These are phyloP conservation scores for Dipodomys stephensi DNA, from an alignment of 2,113 vertebrate species.

Conservation along the genomic window DNA sequence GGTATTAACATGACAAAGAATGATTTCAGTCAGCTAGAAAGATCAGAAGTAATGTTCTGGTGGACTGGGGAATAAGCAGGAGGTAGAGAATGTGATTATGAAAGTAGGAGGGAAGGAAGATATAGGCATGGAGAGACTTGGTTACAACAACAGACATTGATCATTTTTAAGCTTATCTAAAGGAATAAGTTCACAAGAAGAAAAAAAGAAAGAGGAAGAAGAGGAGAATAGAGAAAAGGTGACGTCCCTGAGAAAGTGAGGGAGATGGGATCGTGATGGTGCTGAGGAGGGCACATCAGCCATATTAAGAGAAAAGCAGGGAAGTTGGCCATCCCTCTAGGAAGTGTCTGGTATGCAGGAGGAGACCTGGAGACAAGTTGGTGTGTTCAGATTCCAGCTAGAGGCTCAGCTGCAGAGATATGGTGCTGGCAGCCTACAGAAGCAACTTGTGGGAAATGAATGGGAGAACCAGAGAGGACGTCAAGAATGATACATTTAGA, in stretches of 20 bases:
- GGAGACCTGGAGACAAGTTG: background rate
- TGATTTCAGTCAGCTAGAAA: background rate
- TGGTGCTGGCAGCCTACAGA: background rate
- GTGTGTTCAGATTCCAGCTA: background rate
- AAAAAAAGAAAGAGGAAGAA: background rate
- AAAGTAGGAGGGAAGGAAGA: background rate
- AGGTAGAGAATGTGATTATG: background rate
- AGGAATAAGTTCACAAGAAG: background rate
- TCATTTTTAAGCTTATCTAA: background rate
- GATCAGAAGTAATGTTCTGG: background rate
- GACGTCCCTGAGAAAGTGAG: background rate
- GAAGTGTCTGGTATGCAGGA: background rate
- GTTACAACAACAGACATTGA: background rate
- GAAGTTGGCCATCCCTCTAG: background rate
- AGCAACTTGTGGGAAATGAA: background rate
- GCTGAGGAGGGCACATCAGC: background rate
- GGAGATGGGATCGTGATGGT: too few species aligned
- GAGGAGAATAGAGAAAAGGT: background rate
- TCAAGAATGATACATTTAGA: background rate
- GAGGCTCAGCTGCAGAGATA: background rate
- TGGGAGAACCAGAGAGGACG: background rate
- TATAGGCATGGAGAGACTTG: background rate
- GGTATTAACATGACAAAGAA: background rate
- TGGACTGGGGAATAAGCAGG: background rate
- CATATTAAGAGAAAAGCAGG: background rate